phyloP scores from a whole-genome alignment of 2,888 invertebrate species.

The Chloroclystis v-ata region DNA sequence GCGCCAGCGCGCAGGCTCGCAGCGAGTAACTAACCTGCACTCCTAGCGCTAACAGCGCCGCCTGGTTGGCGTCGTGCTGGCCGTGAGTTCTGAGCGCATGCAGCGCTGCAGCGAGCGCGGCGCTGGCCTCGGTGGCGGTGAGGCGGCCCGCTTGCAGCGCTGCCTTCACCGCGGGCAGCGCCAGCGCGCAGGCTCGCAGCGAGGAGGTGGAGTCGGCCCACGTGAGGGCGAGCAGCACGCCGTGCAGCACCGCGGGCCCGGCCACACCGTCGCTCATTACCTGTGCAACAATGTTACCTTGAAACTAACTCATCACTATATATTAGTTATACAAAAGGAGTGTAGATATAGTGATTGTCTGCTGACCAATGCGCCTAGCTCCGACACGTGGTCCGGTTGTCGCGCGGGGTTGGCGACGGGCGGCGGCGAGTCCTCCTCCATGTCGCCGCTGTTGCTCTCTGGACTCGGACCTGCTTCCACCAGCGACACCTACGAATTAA shows the following conservation, averaged over 20 bases:
- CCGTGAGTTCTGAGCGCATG: conserved; percentile 91
- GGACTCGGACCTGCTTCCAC: conserved; percentile 81
- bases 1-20: conserved; percentile 85
- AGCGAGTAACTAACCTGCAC: conserved; percentile 86
- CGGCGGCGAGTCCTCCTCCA: conserved; percentile 78
- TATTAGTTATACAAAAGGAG: not conserved
- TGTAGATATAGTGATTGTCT: too few relatives aligned
- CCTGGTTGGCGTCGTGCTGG: conserved; percentile 93
- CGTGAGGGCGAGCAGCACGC: conserved; percentile 70
- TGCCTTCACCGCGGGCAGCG: conserved; percentile 82
- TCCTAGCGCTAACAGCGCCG: conserved; percentile 86
- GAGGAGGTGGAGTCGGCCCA: conserved; percentile 93
- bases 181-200: conserved; percentile 86
- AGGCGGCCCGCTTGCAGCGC: conserved; percentile 75
- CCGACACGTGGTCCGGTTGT: conserved; percentile 83
- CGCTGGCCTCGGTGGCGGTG: conserved; percentile 57
- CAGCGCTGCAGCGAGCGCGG: conserved; percentile 87
- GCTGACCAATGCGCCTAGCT: conserved; percentile 83
- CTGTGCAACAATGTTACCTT: not conserved
- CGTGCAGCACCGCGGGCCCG: conserved; percentile 54
- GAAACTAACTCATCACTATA: not conserved
- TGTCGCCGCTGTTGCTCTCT: conserved; percentile 79
- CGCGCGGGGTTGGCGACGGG: conserved; percentile 69
- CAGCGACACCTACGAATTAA: conserved; percentile 77
- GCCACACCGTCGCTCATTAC: conserved; percentile 77